Conservation (phyloP, 2,797 vertebrate species). For the Parauchenoglanis ngamensis region DNA sequence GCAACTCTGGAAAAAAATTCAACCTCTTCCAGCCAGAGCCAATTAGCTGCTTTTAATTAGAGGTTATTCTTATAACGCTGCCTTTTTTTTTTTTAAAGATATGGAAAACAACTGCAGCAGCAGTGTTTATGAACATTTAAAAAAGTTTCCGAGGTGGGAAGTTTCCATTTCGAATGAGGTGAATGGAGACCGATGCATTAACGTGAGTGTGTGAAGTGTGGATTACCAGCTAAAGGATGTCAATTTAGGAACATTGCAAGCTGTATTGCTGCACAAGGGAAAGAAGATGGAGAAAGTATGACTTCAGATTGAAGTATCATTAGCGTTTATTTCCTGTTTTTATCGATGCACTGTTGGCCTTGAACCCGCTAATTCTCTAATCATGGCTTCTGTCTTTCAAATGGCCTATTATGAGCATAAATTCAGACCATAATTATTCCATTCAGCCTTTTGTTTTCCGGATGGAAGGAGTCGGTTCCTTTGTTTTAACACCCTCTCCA, state of each 20-base stretch:
- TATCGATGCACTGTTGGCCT: background rate
- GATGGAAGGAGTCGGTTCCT: background rate
- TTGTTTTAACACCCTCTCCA: background rate
- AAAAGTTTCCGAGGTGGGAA: conserved; percentile 42
- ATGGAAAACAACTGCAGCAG: conserved; percentile 53
- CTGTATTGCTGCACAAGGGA: background rate
- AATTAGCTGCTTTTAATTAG: background rate
- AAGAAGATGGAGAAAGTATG: background rate
- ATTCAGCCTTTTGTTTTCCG: conserved; percentile 24
- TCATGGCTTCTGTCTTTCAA: conserved; percentile 10
- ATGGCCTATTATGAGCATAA: background rate
- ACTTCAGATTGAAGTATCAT: conserved; percentile 11
- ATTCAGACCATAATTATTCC: conserved; percentile 16
- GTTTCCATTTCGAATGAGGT: conserved; percentile 31
- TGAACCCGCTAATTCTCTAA: conserved; percentile 9
- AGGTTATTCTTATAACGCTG: background rate
- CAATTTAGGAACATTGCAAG: background rate
- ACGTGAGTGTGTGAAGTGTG: background rate
- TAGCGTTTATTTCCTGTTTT: conserved; percentile 18
- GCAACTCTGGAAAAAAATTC: background rate
- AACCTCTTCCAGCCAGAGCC: background rate
- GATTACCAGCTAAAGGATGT: conserved; percentile 8
- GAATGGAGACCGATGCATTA: conserved; percentile 2
- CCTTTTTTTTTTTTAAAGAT: conserved; percentile 43
- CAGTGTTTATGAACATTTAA: conserved; percentile 47